phyloP scores from a whole-genome alignment of 2,113 vertebrate species.

The Dicerorhinus sumatrensis region DNA sequence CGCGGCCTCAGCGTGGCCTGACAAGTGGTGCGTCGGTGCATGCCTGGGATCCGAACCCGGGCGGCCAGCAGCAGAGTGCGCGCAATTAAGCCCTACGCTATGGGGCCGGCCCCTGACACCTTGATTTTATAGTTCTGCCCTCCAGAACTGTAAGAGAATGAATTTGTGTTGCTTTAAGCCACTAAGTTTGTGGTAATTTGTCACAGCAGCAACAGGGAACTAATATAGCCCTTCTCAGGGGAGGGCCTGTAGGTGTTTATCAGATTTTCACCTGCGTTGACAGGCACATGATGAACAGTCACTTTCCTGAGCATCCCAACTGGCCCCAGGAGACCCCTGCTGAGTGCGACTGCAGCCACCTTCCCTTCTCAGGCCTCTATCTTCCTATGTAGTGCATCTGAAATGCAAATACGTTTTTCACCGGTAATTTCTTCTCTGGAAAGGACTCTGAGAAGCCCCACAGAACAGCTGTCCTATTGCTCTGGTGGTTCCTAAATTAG shows the following conservation, averaged over 20 bases:
- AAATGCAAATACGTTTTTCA: accelerated
- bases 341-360: not conserved
- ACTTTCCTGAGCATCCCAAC: not conserved
- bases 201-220: not conserved
- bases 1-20: too few relatives aligned
- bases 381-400: accelerated
- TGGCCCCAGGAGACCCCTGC: not conserved
- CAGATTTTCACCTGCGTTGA: not conserved
- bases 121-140: not conserved
- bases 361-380: accelerated
- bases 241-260: accelerated
- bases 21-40: too few relatives aligned
- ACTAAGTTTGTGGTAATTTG: accelerated
- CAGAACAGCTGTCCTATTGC: not conserved
- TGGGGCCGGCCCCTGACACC: not conserved
- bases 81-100: too few relatives aligned
- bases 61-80: too few relatives aligned
- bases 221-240: not conserved
- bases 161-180: not conserved
- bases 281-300: too few relatives aligned
- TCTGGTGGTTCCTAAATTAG: not conserved
- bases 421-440: not conserved
- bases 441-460: not conserved
- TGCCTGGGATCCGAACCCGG: too few relatives aligned
- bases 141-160: not conserved